Evolutionary conservation across 2,888 invertebrate genomes (phyloP), one percentile per base, ranked within the genome.

Genomic region (Diarsia rubi): DNA sequence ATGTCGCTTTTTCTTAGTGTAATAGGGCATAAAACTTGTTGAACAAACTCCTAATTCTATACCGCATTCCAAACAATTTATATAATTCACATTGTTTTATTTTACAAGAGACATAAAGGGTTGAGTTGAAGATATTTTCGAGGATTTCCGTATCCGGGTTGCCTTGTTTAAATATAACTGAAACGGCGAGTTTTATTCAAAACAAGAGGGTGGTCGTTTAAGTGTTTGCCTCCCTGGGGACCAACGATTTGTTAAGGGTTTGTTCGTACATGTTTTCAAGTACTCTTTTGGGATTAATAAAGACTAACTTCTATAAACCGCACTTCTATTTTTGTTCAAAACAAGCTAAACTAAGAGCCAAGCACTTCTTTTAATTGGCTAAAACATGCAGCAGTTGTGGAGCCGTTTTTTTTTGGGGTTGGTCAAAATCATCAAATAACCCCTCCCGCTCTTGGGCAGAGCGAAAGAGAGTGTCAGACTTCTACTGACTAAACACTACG

Each of bases 101-200:
- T 76, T 37, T 27, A 73, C 59, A 69, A 73, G 31, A 57, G 44
- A 64, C 16, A 31, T 49, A 65, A 47, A 68, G 52, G 54, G 59
- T n/a, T 14, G 14, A 73, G 69, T 69, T 68, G 31, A 54, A 72
- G 71, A 69, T 44, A 82, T 78, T 73, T 42, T 60, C 16, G 47
- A 79, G 70, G 31, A 57, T 45, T 70, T 69, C 75, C 64, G 69
- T 45, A 75, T 69, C 67, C 67, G 45, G 68, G 60, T 78, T 45
- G 21, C 24, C 54, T 71, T 74, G 49, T 78, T 75, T 73, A 78
- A 76, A 80, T 78, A 73, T 49, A 75, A 72, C 69, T 62, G 73
- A 82, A 80, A 75, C 69, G 71, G 62, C 64, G 54, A 69, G 37
- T 73, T 65, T 87, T 75, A 81, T 79, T 81, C 65, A 75, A 73